These are phyloP conservation scores for Oxyruncus cristatus DNA, from an alignment of 2,113 vertebrate species.

Conservation along the genomic window DNA sequence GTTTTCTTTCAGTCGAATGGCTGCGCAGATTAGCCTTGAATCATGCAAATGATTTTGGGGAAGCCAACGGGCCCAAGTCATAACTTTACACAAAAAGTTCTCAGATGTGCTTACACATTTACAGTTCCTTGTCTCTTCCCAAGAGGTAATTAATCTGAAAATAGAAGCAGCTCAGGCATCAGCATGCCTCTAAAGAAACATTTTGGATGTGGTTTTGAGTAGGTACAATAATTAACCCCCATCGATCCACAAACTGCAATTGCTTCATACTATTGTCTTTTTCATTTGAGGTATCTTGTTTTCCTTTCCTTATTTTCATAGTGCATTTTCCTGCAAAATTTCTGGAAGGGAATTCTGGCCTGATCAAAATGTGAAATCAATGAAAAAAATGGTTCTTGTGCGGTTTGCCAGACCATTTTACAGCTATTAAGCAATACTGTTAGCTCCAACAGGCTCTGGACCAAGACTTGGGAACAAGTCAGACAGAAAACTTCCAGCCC, in stretches of 20 bases:
- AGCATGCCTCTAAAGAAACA: neutral
- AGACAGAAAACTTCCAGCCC: neutral
- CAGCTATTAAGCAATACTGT: neutral
- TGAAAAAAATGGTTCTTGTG: neutral
- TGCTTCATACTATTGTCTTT: neutral
- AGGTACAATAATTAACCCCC: neutral
- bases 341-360: neutral
- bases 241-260: neutral
- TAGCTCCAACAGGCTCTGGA: neutral
- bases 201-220: neutral
- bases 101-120: neutral
- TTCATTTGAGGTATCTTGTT: neutral
- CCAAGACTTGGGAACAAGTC: neutral
- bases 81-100: neutral
- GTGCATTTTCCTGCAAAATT: neutral
- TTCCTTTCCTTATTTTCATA: neutral
- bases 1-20: neutral
- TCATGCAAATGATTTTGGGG: neutral
- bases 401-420: neutral
- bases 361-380: neutral
- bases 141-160: neutral
- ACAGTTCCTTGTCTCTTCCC: neutral
- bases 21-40: accelerated
- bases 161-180: neutral
- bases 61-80: neutral